Evolutionary conservation across 2,888 invertebrate genomes (phyloP).

Genomic region (Lepidonotus clava): DNA sequence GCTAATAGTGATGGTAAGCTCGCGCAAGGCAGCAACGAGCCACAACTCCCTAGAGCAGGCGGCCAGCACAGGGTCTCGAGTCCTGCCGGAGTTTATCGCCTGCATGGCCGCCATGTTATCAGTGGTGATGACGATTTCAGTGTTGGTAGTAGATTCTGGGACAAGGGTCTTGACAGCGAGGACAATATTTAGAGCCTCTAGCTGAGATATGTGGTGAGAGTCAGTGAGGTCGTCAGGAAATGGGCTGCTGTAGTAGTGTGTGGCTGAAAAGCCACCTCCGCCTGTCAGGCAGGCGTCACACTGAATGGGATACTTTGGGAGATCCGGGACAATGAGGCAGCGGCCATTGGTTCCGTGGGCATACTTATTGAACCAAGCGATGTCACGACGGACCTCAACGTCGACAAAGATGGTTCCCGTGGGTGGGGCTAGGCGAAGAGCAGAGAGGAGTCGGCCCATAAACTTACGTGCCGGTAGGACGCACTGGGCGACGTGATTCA

Average conservation of each 20-base stretch:
- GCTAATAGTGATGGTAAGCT: neutral
- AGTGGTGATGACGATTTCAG: too few species aligned
- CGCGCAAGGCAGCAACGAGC: neutral
- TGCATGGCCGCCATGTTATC: too few species aligned
- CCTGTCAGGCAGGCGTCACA: neutral
- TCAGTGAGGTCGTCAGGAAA: too few species aligned
- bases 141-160: too few species aligned
- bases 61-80: too few species aligned
- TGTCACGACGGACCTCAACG: neutral
- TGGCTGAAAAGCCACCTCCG: neutral
- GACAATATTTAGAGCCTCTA: too few species aligned
- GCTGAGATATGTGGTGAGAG: too few species aligned
- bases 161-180: too few species aligned
- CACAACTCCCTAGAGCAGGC: too few species aligned
- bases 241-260: neutral
- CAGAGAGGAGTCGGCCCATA: neutral
- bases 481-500: too few species aligned
- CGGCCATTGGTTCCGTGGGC: neutral
- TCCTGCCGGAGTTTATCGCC: too few species aligned
- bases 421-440: neutral
- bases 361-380: neutral
- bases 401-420: too few species aligned
- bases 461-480: neutral
- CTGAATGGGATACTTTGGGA: neutral
- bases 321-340: neutral